Evolutionary conservation across 2,797 vertebrate genomes (phyloP), one percentile per base, ranked within the genome.

Genomic region (Lithobates sylvaticus): DNA sequence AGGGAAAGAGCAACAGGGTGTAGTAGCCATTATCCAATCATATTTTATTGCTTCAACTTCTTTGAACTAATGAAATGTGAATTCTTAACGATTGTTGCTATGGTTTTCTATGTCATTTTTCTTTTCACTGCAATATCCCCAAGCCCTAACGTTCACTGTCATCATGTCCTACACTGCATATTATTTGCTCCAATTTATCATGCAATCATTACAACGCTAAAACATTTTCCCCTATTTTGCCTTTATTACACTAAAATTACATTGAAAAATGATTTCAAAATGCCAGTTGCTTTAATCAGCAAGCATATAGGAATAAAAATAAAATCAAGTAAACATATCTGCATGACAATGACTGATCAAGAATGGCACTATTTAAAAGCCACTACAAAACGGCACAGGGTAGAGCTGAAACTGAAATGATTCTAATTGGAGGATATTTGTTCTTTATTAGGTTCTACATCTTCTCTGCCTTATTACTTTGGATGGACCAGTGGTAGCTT

Each of bases 341-440:
- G 34, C 34, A 44, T 42, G 5, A 39, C 47, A 26, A 47, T 0
- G 13, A 44, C n/a, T 42, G 10, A 72, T 47, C 16, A 71, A 6
- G 23, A 81, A n/a, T 23, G 50, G 29, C 15, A 18, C 5, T 1
- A 15, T 18, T 81, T 34, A 44, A 61, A 73, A 73, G 27, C 12
- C 21, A 72, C 4, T 2, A 58, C 47, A 29, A 13, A 23, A 50
- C 4, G 10, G 21, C 58, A 12, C 39, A 36, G 2, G 54, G 47
- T 44, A 36, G 54, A 39, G n/a, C 9, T 58, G 13, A 34, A 15
- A n/a, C 2, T n/a, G 10, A 27, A 26, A 61, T 39, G 50, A 44
- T 69, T 44, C 15, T 72, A 73, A 73, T 61, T 82, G 10, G 29
- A 81, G 72, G 21, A 74, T 54, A 87, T 78, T 79, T 87, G 75